phyloP scores from a whole-genome alignment of 2,113 vertebrate genomes.

The Stictonetta naevosa region DNA sequence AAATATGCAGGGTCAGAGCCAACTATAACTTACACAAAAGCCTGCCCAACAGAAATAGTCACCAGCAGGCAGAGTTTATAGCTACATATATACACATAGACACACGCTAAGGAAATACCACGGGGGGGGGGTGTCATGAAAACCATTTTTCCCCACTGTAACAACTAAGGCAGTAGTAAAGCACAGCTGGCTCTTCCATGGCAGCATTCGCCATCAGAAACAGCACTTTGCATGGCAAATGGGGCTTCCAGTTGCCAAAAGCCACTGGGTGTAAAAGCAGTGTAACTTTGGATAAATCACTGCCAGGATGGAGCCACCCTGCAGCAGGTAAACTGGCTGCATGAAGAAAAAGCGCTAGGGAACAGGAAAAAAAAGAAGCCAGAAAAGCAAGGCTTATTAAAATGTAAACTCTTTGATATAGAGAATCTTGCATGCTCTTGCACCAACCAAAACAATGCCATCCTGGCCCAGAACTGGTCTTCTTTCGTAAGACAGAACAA shows the following conservation, averaged over 20 bases:
- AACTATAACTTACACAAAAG: neutral
- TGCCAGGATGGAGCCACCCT: neutral
- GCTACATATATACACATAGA: neutral
- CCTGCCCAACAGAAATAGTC: neutral
- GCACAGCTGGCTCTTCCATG: neutral
- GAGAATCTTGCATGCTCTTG: neutral
- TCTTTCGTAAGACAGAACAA: neutral
- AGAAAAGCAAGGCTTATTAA: neutral
- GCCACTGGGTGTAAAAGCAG: neutral
- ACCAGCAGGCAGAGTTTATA: neutral
- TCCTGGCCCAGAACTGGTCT: neutral
- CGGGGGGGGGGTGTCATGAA: neutral
- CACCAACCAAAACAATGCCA: neutral
- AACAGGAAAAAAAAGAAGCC: rapidly evolving
- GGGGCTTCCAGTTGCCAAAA: neutral
- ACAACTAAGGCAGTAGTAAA: neutral
- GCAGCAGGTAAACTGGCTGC: neutral
- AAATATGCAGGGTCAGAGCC: neutral
- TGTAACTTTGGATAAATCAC: neutral
- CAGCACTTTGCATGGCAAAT: neutral
- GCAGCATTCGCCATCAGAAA: neutral
- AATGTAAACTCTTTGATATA: neutral
- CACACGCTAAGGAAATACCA: neutral
- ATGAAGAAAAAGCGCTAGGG: neutral
- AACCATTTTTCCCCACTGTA: neutral